A percentile compares a stretch with the other conserved stretches of the same genome.
Conservation (phyloP, 37 sponge, comb jelly and placozoan genomes). For the Ianthella basta region DNA sequence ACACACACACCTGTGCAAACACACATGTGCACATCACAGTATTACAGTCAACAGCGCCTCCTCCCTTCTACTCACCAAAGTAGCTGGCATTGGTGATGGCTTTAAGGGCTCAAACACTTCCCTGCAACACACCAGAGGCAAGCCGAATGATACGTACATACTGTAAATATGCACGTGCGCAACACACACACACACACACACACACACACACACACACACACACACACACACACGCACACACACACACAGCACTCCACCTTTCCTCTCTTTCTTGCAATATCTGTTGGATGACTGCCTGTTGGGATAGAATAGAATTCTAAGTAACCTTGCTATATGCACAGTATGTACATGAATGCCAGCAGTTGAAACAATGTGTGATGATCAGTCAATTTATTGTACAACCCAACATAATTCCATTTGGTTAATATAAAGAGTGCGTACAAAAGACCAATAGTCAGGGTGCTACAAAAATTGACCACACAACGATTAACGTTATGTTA, state of each 20-base stretch:
- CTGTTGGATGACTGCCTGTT: slow-evolving; percentile 60
- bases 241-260: slow-evolving; percentile 34
- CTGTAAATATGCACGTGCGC: background rate
- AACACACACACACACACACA: background rate
- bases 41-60: too few relatives aligned
- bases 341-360: background rate
- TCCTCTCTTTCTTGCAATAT: slow-evolving; percentile 59
- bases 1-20: too few relatives aligned
- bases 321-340: too few relatives aligned
- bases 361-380: too few relatives aligned
- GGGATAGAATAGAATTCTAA: background rate
- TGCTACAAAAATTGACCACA: too few relatives aligned
- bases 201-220: background rate
- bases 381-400: too few relatives aligned
- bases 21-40: too few relatives aligned
- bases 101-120: slow-evolving; percentile 23
- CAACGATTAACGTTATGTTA: too few relatives aligned
- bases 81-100: background rate
- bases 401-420: too few relatives aligned
- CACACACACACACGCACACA: background rate
- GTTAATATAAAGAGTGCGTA: too few relatives aligned
- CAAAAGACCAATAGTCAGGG: too few relatives aligned
- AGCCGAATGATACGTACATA: background rate
- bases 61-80: slow-evolving; percentile 6
- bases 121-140: background rate